A percentile compares a stretch with the other conserved stretches of the same genome.
phyloP scores from a whole-genome alignment of 35 echinoderm and acorn worm genomes.

The Lytechinus variegatus region DNA sequence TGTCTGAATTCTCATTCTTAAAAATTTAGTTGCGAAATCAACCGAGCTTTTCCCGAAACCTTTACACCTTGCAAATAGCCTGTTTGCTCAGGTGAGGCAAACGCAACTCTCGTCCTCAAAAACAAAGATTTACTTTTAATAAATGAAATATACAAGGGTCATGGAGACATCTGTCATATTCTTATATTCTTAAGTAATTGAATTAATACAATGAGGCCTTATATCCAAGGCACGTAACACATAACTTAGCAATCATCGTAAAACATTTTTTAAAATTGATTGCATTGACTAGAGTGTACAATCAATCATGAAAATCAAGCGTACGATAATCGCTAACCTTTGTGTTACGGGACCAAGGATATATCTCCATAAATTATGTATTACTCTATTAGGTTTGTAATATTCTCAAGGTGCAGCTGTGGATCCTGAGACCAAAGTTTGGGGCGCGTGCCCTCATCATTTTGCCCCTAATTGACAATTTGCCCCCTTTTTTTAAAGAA shows the following conservation, averaged over 20 bases:
- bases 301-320: too few species aligned
- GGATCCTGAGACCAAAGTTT: too few species aligned
- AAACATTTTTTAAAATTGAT: too few species aligned
- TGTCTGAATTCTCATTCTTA: neutral
- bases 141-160: neutral
- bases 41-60: neutral
- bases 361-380: too few species aligned
- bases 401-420: neutral
- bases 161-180: neutral
- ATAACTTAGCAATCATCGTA: too few species aligned
- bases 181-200: neutral
- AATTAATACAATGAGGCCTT: neutral
- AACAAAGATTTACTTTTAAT: conserved; percentile 15
- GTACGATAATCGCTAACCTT: too few species aligned
- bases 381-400: too few species aligned
- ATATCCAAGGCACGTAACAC: neutral
- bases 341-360: neutral
- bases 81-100: neutral
- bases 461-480: too few species aligned
- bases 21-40: neutral
- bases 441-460: too few species aligned
- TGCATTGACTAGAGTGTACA: too few species aligned
- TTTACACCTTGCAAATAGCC: neutral
- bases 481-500: too few species aligned
- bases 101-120: neutral